Evolutionary conservation across 2,113 vertebrate genomes (phyloP).

Genomic region (Leiothrix lutea): DNA sequence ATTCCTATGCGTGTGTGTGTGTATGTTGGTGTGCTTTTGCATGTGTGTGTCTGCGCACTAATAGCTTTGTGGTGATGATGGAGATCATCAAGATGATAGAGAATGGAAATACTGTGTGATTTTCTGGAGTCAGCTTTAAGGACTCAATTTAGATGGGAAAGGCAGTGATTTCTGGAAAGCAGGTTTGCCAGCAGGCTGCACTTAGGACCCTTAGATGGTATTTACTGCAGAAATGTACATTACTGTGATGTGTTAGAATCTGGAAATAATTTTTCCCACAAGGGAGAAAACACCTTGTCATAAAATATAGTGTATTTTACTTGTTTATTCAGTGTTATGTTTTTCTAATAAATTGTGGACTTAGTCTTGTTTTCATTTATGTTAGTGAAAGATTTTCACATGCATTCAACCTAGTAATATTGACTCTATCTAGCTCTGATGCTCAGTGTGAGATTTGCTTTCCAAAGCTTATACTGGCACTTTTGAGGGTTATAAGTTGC

Average conservation of each 20-base stretch:
- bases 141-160: background rate
- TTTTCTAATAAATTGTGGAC: background rate
- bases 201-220: slow-evolving; percentile 25
- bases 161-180: slow-evolving; percentile 35
- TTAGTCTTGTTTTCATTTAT: slow-evolving; percentile 16
- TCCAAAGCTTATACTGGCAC: background rate
- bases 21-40: slow-evolving; percentile 18
- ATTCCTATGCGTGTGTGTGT: background rate
- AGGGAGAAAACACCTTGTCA: slow-evolving; percentile 30
- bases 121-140: slow-evolving; percentile 43
- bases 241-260: slow-evolving; percentile 10
- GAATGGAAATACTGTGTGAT: slow-evolving; percentile 45
- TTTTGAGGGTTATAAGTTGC: background rate
- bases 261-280: slow-evolving; percentile 39
- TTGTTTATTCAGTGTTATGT: slow-evolving; percentile 35
- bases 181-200: slow-evolving; percentile 30
- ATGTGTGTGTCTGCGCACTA: background rate
- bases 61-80: slow-evolving; percentile 46
- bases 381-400: background rate
- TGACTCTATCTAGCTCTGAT: background rate
- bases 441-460: background rate
- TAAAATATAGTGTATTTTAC: slow-evolving; percentile 26
- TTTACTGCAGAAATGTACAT: background rate
- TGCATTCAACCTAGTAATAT: background rate
- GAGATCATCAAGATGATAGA: slow-evolving; percentile 54